Evolutionary conservation across 2,797 vertebrate genomes (phyloP).

Genomic region (Cetoscarus ocellatus): DNA sequence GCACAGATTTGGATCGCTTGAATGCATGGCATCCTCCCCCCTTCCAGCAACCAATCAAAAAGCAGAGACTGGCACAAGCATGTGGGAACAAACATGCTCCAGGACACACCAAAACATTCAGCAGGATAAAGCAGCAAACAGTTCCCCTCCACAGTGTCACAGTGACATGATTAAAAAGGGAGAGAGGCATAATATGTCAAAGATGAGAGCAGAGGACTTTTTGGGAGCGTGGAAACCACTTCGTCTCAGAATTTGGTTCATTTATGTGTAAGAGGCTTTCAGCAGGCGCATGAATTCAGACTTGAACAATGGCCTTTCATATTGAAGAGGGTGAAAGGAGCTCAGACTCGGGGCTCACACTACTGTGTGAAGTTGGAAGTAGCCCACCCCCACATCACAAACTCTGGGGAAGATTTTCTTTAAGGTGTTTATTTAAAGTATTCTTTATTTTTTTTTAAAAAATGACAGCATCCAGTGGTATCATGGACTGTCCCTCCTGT

Average conservation of each 20-base stretch:
- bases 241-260: constrained; percentile 58
- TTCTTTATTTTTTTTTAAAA: not conserved
- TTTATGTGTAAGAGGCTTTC: constrained; percentile 72
- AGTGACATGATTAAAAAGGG: not conserved
- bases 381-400: constrained; percentile 49
- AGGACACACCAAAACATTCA: constrained; percentile 4
- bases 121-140: not conserved
- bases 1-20: constrained; percentile 32
- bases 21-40: constrained; percentile 30
- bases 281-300: constrained; percentile 72
- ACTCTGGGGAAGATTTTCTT: too few species aligned
- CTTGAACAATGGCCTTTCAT: constrained; percentile 79
- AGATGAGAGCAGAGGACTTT: constrained; percentile 16
- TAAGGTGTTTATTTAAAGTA: too few species aligned
- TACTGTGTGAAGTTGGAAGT: constrained; percentile 65
- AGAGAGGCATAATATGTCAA: constrained; percentile 2
- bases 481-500: not conserved
- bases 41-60: constrained; percentile 41
- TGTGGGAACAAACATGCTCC: constrained; percentile 27
- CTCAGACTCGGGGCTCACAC: constrained; percentile 53
- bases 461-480: not conserved
- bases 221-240: constrained; percentile 29
- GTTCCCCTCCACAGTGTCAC: not conserved
- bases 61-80: constrained; percentile 8
- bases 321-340: constrained; percentile 72